Percentiles rank a stretch among this genome's conserved stretches.
phyloP scores from a whole-genome alignment of 2,888 invertebrate species.

The Lepidonotus clava region DNA sequence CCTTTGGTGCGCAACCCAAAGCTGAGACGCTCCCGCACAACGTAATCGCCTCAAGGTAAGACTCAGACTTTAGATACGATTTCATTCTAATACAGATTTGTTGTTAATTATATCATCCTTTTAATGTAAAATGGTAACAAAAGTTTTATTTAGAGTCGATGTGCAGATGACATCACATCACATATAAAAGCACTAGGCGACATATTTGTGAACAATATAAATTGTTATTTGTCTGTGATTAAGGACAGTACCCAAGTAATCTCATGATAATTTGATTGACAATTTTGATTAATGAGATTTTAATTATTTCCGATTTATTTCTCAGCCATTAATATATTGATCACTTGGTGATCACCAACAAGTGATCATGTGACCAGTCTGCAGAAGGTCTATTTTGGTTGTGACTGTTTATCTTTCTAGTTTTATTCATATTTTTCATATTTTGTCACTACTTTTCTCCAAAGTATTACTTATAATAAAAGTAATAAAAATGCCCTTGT shows the following conservation, averaged over 20 bases:
- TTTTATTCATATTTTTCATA: not conserved
- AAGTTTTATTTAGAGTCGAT: too few species aligned
- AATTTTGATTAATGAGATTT: not conserved
- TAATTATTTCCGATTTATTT: not conserved
- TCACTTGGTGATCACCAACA: not conserved
- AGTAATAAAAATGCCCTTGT: too few species aligned
- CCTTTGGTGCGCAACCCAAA: not conserved
- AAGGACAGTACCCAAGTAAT: not conserved
- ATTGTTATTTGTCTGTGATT: too few species aligned
- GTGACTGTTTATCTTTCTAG: too few species aligned
- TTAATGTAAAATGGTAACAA: not conserved
- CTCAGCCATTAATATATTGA: not conserved
- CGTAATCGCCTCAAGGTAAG: constrained; percentile 31
- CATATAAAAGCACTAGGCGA: not conserved
- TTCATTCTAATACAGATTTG: not conserved
- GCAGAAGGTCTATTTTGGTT: too few species aligned
- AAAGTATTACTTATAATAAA: not conserved
- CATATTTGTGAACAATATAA: too few species aligned
- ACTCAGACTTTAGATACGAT: too few species aligned
- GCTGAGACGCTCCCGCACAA: constrained; percentile 12
- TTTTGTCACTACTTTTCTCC: not conserved
- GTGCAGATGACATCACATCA: not conserved
- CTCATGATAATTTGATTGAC: not conserved
- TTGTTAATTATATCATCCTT: not conserved
- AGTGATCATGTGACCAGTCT: too few species aligned